Percentiles rank a stretch among this genome's conserved stretches.
Conservation (phyloP, 2,113 vertebrate genomes). For the Perca flavescens region DNA sequence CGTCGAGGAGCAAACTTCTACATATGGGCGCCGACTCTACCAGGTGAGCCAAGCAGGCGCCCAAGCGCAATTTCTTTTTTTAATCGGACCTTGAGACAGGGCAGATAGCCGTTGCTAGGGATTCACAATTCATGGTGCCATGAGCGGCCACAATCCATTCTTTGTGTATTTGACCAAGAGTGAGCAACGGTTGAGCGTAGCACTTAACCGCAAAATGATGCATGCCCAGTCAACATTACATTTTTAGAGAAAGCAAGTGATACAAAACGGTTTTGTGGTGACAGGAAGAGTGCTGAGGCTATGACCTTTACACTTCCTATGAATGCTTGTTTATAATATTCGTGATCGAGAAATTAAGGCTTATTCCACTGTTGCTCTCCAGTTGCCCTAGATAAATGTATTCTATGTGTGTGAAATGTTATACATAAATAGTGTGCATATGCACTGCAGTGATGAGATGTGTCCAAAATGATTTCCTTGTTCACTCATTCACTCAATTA, state of each 20-base stretch:
- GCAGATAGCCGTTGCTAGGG: too few relatives aligned
- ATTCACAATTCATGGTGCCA: too few relatives aligned
- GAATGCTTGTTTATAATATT: neutral
- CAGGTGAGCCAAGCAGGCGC: too few relatives aligned
- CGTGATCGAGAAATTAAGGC: neutral
- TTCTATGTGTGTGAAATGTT: neutral
- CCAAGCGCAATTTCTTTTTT: too few relatives aligned
- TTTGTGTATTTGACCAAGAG: neutral
- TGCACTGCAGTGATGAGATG: neutral
- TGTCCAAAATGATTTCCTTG: neutral
- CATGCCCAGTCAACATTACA: neutral
- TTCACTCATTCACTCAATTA: neutral
- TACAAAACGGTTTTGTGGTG: neutral
- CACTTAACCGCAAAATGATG: slow-evolving; percentile 11
- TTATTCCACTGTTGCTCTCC: neutral
- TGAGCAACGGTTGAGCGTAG: neutral
- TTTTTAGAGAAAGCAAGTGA: neutral
- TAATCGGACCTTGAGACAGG: too few relatives aligned
- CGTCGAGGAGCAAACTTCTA: too few relatives aligned
- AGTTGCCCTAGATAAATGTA: neutral
- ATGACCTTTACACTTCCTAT: slow-evolving; percentile 3
- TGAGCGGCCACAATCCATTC: too few relatives aligned
- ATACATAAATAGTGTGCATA: neutral
- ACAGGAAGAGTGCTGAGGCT: neutral
- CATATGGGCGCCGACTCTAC: too few relatives aligned